These are phyloP conservation scores for Drosophila ercepeae DNA, from an alignment of 1,140 invertebrate genomes.

Conservation along the genomic window DNA sequence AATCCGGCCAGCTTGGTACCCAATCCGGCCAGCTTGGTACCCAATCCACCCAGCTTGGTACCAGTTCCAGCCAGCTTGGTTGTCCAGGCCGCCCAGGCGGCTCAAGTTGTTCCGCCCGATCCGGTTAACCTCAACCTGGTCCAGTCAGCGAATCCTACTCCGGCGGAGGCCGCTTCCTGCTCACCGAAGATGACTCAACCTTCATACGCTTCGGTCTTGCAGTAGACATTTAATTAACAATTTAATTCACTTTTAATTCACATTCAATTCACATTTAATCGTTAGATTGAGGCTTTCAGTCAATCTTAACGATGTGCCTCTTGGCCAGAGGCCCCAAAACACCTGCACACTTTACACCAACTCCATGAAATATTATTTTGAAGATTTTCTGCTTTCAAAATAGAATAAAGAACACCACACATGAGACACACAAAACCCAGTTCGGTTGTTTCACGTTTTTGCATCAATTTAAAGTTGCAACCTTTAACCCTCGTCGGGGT, in stretches of 20 bases:
- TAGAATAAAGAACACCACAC: neutral
- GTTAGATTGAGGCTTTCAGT: too few relatives aligned
- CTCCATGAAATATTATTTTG: neutral
- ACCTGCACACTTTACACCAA: too few relatives aligned
- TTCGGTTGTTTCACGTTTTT: neutral
- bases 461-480: neutral
- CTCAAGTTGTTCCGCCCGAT: neutral
- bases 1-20: too few relatives aligned
- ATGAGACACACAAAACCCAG: neutral
- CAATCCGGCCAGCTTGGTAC: too few relatives aligned
- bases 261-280: too few relatives aligned
- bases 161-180: neutral
- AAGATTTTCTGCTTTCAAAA: neutral
- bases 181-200: neutral
- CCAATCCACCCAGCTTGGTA: too few relatives aligned
- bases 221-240: neutral
- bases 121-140: neutral
- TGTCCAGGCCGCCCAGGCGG: neutral
- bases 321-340: too few relatives aligned
- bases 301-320: too few relatives aligned
- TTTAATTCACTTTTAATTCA: too few relatives aligned
- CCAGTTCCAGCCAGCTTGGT: neutral
- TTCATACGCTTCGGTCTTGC: neutral
- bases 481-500: too few relatives aligned
- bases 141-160: neutral